Evolutionary conservation across 2,888 invertebrate genomes (phyloP).

Genomic region (Serripes groenlandicus): DNA sequence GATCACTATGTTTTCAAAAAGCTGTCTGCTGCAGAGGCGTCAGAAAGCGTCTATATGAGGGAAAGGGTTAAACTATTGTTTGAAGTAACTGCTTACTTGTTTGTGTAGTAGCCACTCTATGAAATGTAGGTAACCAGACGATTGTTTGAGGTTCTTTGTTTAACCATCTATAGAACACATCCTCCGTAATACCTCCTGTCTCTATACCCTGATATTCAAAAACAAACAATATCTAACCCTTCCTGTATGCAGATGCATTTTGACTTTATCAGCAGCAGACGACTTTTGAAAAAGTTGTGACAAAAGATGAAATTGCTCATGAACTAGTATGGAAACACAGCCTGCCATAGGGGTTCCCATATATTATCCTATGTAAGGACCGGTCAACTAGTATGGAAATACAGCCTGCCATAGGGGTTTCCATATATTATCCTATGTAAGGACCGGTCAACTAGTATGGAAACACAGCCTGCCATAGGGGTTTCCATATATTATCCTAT

Average conservation of each 20-base stretch:
- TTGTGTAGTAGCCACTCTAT: slow-evolving; percentile 89
- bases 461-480: no score
- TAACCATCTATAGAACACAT: slow-evolving; percentile 91
- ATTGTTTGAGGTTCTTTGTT: slow-evolving; percentile 89
- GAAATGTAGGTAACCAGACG: slow-evolving; percentile 90
- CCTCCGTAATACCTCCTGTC: slow-evolving; percentile 84
- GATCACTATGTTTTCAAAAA: not conserved
- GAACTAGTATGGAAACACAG: no score
- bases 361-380: no score
- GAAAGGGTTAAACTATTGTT: not conserved
- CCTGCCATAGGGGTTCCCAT: no score
- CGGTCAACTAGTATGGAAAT: no score
- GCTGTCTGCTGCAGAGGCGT: not conserved
- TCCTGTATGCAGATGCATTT: not conserved
- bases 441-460: no score
- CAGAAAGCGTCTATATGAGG: not conserved
- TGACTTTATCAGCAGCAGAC: not conserved
- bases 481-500: no score
- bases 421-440: no score
- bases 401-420: no score
- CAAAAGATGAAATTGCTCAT: not conserved
- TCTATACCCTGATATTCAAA: slow-evolving; percentile 48
- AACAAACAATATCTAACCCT: not conserved
- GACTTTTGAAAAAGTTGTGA: not conserved
- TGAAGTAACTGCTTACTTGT: slow-evolving; percentile 76